A percentile compares a stretch with the other conserved stretches of the same genome.
Evolutionary conservation across 92 coral and sea anemone genomes (phyloP).

Genomic region (Umimayanthus kanabou): DNA sequence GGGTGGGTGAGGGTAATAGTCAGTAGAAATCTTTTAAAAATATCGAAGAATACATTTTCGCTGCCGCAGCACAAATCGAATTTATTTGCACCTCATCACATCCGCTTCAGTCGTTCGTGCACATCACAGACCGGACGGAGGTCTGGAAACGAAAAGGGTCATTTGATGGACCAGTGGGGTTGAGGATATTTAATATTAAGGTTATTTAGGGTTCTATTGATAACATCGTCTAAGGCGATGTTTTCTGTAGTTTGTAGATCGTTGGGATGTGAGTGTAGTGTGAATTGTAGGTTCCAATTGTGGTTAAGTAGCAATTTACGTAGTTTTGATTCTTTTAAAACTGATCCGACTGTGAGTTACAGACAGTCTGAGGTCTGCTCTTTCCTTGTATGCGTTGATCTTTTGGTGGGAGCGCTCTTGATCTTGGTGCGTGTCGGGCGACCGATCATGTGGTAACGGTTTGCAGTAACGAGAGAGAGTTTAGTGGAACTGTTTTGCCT

Average conservation of each 20-base stretch:
- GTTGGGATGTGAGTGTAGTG: background rate
- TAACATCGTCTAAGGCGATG: constrained; percentile 9
- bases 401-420: background rate
- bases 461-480: background rate
- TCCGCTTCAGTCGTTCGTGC: background rate
- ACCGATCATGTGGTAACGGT: background rate
- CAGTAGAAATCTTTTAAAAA: background rate
- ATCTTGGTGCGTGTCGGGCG: background rate
- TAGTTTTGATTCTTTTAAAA: background rate
- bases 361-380: background rate
- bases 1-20: background rate
- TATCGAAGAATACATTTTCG: background rate
- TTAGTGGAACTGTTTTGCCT: background rate
- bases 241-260: background rate
- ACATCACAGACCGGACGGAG: background rate
- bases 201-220: constrained; percentile 1
- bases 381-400: background rate
- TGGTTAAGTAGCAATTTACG: background rate
- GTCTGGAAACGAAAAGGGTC: background rate
- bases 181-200: constrained; percentile 1
- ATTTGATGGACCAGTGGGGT: background rate
- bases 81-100: background rate
- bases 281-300: background rate
- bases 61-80: background rate
- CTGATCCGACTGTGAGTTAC: background rate